Evolutionary conservation across 2,113 vertebrate species (phyloP).

Genomic region (Trogon surrucura): DNA sequence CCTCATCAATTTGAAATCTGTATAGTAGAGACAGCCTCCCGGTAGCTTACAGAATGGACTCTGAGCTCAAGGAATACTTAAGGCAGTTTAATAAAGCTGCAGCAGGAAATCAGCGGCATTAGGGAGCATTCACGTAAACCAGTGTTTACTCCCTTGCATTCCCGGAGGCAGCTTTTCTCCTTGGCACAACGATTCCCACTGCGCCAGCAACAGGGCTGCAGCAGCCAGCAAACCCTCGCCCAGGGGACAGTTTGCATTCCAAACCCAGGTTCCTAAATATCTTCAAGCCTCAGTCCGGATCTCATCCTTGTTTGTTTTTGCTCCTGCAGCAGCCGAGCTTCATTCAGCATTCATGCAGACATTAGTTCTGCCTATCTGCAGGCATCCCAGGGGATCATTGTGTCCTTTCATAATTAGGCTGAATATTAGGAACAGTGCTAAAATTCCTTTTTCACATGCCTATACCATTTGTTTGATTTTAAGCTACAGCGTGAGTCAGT

Average conservation of each 20-base stretch:
- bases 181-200: rapidly evolving
- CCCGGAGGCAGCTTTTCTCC: neutral
- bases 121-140: neutral
- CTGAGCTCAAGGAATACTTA: neutral
- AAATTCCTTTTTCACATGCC: neutral
- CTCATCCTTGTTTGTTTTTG: neutral
- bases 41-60: neutral
- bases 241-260: rapidly evolving
- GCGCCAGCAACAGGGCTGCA: rapidly evolving
- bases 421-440: neutral
- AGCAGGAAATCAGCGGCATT: rapidly evolving
- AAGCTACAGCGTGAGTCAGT: rapidly evolving
- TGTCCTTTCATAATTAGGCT: neutral
- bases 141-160: rapidly evolving
- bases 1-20: neutral
- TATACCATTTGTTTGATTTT: neutral
- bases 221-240: neutral
- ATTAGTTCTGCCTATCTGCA: neutral
- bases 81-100: neutral
- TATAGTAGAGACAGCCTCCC: neutral
- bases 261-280: neutral
- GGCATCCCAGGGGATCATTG: rapidly evolving
- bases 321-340: neutral
- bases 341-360: rapidly evolving
- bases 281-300: neutral